Base-by-base conservation (phyloP, 2,797 vertebrate species). In the Ctenochaetus hawaiiensis region DNA sequence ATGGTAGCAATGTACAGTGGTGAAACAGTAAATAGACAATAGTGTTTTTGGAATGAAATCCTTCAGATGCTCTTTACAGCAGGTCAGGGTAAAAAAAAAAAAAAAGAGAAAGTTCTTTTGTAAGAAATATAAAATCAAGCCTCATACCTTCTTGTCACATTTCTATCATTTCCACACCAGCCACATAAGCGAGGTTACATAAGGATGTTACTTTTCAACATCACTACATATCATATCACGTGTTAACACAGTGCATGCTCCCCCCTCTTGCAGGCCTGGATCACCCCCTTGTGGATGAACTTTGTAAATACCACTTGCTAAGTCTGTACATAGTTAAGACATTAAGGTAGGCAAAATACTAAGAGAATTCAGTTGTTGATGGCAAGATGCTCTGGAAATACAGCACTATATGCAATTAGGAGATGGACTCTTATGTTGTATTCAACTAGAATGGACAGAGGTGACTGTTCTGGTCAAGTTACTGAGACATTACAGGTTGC, bases 221-320 rank as follows among this genome's bases (percentile, higher is more conserved):
- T 92, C 87, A 88, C 78, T 84, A 92, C 91, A 92, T 89, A 91
- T 91, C 87, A 89, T 83, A 82, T 85, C 73, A 83, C 60, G 2
- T 84, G 82, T 88, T 72, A 48, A 81, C 83, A 76, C 37, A 45
- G 80, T 78, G 87, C 85, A 83, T 81, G 85, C 87, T 78, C 80
- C 77, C 76, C 81, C 84, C 77, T 91, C 83, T 79, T 7, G 70
- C 90, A 88, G 87, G 71, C 92, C 90, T 88, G 77, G 77, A 83
- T 71, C 87, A 62, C 93, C 90, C 94, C 94, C 94, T 94, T 94
- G 93, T 95, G 94, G 94, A 93, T 79, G 69, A 83, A 87, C 82
- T 43, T 90, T 96, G 94, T 96, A 96, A 95, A 96, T 96, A 96
- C 94, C 95, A 96, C 94, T 96, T 93, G 82, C 83, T 91, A 89